Conservation (phyloP, 2,888 invertebrate genomes). For the Sphaerophoria rueppellii region DNA sequence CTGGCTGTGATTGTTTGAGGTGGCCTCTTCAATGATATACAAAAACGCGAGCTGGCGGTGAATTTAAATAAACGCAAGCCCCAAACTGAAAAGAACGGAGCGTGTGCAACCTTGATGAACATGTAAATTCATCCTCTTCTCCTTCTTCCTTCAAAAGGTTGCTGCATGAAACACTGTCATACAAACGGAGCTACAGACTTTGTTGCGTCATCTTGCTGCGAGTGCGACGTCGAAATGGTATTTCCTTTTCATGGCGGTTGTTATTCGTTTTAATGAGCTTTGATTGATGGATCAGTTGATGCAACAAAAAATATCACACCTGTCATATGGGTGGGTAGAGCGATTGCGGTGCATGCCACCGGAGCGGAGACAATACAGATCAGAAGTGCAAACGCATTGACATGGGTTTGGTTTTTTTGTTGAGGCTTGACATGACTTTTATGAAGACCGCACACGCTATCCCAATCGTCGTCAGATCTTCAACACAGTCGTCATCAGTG, state of each 20-base stretch:
- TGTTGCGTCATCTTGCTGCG: slow-evolving; percentile 57
- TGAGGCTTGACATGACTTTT: slow-evolving; percentile 66
- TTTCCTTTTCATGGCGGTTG: slow-evolving; percentile 64
- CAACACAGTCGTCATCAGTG: slow-evolving; percentile 42
- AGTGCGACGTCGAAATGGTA: slow-evolving; percentile 51
- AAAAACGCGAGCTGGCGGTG: slow-evolving; percentile 26
- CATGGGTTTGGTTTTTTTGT: slow-evolving; percentile 63
- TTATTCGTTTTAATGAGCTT: slow-evolving; percentile 73
- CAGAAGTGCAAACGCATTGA: slow-evolving; percentile 56
- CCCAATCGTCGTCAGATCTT: slow-evolving; percentile 43
- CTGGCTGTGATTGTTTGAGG: slow-evolving; percentile 17
- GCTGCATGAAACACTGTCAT: neutral
- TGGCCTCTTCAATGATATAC: slow-evolving; percentile 40
- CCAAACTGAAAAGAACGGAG: slow-evolving; percentile 38
- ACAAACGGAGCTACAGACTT: slow-evolving; percentile 12
- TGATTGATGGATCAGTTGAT: slow-evolving; percentile 70
- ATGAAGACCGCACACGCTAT: slow-evolving; percentile 36
- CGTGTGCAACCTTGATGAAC: slow-evolving; percentile 71
- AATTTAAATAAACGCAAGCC: slow-evolving; percentile 55
- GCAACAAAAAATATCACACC: slow-evolving; percentile 69
- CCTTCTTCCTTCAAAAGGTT: neutral
- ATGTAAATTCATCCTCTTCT: slow-evolving; percentile 65
- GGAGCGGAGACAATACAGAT: slow-evolving; percentile 1
- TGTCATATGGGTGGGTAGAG: slow-evolving; percentile 68
- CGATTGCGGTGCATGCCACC: slow-evolving; percentile 60